phyloP scores from a whole-genome alignment of 2,113 vertebrate species.

The Oncorhynchus kisutch region DNA sequence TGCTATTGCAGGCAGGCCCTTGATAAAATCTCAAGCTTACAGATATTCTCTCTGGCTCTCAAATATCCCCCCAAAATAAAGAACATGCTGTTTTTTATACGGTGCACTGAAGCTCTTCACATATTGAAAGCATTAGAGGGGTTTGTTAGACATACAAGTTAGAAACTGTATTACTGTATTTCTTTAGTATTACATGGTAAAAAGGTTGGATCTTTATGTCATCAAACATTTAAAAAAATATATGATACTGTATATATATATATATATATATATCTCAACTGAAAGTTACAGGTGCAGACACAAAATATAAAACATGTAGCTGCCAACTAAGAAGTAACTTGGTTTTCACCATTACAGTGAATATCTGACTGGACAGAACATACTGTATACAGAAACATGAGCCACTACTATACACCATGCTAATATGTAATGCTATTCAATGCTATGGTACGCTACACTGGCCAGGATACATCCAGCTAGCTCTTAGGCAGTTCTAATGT shows the following conservation, averaged over 20 bases:
- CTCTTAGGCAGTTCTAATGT: slow-evolving; percentile 65
- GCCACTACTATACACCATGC: slow-evolving; percentile 26
- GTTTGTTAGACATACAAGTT: neutral
- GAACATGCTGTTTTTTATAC: no score
- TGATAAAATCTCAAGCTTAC: neutral
- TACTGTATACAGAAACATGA: neutral
- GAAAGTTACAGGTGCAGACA: neutral
- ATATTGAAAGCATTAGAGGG: neutral
- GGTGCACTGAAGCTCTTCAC: no score
- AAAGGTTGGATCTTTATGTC: neutral
- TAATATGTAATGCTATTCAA: slow-evolving; percentile 4
- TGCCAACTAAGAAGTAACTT: neutral
- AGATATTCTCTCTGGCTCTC: neutral
- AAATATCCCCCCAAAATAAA: neutral
- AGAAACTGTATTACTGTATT: neutral
- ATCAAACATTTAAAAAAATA: neutral
- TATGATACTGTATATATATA: neutral
- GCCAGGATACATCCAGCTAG: slow-evolving; percentile 13
- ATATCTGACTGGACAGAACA: neutral
- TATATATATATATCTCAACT: neutral
- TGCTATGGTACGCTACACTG: slow-evolving; percentile 32
- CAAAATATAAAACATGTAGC: neutral
- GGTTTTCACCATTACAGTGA: neutral
- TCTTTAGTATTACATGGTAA: neutral
- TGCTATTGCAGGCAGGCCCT: neutral